Percentiles rank a stretch among this genome's conserved stretches.
These are phyloP conservation scores for Drosophila novamexicana DNA, from an alignment of 1,140 invertebrate species.

Conservation along the genomic window DNA sequence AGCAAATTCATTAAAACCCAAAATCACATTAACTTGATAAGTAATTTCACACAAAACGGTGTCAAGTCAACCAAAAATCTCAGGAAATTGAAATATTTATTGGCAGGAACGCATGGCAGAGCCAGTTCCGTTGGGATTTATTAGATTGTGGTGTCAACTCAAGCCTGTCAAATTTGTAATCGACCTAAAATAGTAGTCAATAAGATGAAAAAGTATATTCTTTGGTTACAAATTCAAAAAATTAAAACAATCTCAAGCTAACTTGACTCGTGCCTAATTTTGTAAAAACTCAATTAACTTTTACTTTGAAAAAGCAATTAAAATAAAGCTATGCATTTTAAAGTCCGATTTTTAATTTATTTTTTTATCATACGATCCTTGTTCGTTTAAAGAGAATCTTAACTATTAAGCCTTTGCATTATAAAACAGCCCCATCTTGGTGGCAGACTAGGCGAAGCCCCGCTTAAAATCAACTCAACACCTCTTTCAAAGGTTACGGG, in stretches of 20 bases:
- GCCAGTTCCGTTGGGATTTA: slow-evolving; percentile 30
- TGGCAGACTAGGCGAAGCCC: neutral
- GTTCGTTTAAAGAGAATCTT: neutral
- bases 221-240: no score
- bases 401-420: neutral
- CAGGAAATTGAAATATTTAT: slow-evolving; percentile 77
- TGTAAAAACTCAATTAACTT: neutral
- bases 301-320: no score
- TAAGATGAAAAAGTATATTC: no score
- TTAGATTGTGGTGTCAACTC: no score
- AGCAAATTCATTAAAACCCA: slow-evolving; percentile 75
- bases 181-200: no score
- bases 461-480: slow-evolving; percentile 8
- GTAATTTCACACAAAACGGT: slow-evolving; percentile 70
- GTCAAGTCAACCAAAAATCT: slow-evolving; percentile 72
- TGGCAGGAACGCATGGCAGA: slow-evolving; percentile 12
- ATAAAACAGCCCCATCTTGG: neutral
- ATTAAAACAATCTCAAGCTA: no score
- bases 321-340: no score
- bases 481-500: slow-evolving; percentile 2
- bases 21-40: slow-evolving; percentile 74
- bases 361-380: no score
- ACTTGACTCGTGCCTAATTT: no score
- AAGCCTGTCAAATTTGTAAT: no score
- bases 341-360: no score